A percentile compares a stretch with the other conserved stretches of the same genome.
These are phyloP conservation scores for Columba guinea DNA, from an alignment of 2,797 vertebrate genomes.

Conservation along the genomic window DNA sequence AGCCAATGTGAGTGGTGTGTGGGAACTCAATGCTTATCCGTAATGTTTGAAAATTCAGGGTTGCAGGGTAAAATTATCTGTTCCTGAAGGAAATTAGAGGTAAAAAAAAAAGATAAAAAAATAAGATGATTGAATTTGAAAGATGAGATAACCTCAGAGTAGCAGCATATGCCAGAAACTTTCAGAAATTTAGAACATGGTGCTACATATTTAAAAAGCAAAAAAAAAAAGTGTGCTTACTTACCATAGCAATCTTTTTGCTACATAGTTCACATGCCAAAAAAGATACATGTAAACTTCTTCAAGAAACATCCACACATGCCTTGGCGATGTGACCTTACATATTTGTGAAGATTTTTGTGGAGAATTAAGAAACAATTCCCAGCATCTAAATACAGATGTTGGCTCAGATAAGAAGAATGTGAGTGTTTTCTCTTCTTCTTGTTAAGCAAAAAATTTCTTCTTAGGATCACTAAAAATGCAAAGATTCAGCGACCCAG, in stretches of 20 bases:
- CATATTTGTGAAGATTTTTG: neutral
- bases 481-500: accelerated
- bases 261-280: neutral
- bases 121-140: neutral
- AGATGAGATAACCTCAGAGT: neutral
- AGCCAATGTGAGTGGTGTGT: neutral
- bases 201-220: neutral
- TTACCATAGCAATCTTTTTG: constrained; percentile 6
- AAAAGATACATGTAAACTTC: neutral
- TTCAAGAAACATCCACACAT: neutral
- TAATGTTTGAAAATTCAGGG: neutral
- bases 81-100: neutral
- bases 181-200: neutral
- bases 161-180: neutral
- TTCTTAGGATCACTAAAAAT: neutral
- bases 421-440: neutral
- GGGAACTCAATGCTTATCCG: neutral
- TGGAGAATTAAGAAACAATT: neutral
- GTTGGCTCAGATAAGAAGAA: neutral
- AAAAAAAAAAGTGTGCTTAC: neutral
- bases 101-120: neutral
- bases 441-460: neutral
- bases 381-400: neutral
- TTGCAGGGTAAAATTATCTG: neutral
- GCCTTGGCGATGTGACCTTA: neutral